These are phyloP conservation scores for Gonatopus flavifemur DNA, from an alignment of 1,140 invertebrate species.

Conservation along the genomic window DNA sequence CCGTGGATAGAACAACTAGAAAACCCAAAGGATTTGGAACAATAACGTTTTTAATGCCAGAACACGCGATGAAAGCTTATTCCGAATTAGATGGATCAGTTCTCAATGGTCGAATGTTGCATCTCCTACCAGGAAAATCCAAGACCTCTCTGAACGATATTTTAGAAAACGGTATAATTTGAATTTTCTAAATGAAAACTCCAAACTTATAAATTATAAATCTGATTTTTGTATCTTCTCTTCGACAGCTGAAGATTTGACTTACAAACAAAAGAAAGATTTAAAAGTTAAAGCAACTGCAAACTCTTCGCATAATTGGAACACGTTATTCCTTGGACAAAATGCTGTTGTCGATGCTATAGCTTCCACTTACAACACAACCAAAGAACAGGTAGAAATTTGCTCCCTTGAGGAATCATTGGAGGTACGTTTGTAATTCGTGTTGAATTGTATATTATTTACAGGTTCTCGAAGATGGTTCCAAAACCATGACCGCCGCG, in stretches of 20 bases:
- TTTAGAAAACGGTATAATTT: conserved; percentile 57
- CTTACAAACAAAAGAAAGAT: conserved; percentile 86
- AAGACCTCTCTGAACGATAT: conserved; percentile 62
- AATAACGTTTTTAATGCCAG: conserved; percentile 92
- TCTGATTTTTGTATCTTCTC: background rate
- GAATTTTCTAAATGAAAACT: background rate
- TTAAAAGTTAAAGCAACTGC: conserved; percentile 77
- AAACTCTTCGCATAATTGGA: conserved; percentile 90
- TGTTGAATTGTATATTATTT: conserved; percentile 11
- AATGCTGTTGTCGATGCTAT: conserved; percentile 94
- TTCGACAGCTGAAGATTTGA: conserved; percentile 63
- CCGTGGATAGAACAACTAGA: conserved; percentile 82
- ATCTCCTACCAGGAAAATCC: conserved; percentile 86
- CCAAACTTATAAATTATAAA: background rate
- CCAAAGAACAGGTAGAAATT: conserved; percentile 76
- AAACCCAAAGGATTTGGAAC: conserved; percentile 93
- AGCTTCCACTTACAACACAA: conserved; percentile 81
- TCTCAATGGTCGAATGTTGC: conserved; percentile 90
- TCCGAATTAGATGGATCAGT: conserved; percentile 83
- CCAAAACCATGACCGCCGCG: conserved; percentile 75
- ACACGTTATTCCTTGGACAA: conserved; percentile 90
- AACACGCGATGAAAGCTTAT: conserved; percentile 91
- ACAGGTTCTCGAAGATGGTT: conserved; percentile 55
- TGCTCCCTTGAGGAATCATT: background rate
- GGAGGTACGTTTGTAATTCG: background rate